Conservation (phyloP, 2,888 invertebrate genomes). For the Himalopsyche tibetana region DNA sequence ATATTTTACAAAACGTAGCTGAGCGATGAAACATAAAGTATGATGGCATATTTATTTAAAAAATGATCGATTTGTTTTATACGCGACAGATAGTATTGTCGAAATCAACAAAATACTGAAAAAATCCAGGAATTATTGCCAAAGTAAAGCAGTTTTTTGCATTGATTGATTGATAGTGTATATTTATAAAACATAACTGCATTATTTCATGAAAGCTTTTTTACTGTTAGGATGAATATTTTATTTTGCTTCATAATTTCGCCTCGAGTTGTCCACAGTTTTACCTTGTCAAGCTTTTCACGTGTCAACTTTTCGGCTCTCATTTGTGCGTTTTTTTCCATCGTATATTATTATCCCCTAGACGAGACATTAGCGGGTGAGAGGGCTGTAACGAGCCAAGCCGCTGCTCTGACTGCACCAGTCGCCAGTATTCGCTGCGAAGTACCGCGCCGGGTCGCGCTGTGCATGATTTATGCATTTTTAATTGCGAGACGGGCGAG, state of each 20-base stretch:
- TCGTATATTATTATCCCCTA: conserved; percentile 18
- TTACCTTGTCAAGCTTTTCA: not conserved
- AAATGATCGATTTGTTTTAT: too few species aligned
- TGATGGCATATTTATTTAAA: too few species aligned
- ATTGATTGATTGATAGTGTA: too few species aligned
- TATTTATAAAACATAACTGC: too few species aligned
- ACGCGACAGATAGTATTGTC: too few species aligned
- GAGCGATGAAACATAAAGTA: too few species aligned
- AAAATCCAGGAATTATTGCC: too few species aligned
- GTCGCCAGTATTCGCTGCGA: conserved; percentile 28
- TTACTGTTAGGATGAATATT: too few species aligned
- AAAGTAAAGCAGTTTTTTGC: too few species aligned
- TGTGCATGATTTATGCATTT: conserved; percentile 71
- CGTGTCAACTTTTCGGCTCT: conserved; percentile 15
- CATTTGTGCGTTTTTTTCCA: conserved; percentile 10
- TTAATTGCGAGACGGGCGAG: conserved; percentile 69
- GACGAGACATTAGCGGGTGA: conserved; percentile 11
- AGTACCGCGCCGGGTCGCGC: conserved; percentile 44
- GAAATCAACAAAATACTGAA: too few species aligned
- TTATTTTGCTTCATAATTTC: not conserved
- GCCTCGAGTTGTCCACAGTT: not conserved
- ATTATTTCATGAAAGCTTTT: too few species aligned
- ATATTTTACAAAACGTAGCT: too few species aligned
- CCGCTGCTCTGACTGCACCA: not conserved
- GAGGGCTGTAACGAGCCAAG: conserved; percentile 23